phyloP scores from a whole-genome alignment of 1,140 invertebrate genomes.

The Euwallacea similis region DNA sequence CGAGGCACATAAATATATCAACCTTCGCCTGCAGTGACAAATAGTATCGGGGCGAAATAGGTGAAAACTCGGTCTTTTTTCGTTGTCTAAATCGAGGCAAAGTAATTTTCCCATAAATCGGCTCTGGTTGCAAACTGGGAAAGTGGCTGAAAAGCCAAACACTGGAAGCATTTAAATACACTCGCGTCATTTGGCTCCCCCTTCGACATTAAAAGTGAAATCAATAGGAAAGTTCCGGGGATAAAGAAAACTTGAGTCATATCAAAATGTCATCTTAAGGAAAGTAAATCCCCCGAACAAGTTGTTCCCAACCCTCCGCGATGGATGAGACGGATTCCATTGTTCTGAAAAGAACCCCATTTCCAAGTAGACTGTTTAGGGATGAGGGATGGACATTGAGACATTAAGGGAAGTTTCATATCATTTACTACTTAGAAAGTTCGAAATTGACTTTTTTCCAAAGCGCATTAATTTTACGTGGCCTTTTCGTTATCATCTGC shows the following conservation, averaged over 20 bases:
- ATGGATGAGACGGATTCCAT: constrained; percentile 21
- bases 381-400: not conserved
- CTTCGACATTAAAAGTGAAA: constrained; percentile 39
- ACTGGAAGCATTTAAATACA: constrained; percentile 37
- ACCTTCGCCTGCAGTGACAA: constrained; percentile 51
- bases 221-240: constrained; percentile 40
- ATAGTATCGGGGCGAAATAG: constrained; percentile 43
- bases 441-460: not conserved
- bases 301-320: constrained; percentile 19
- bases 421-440: not conserved
- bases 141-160: constrained; percentile 34
- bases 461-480: not conserved
- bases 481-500: not conserved
- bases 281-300: constrained; percentile 46
- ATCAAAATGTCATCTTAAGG: constrained; percentile 49
- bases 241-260: constrained; percentile 42
- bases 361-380: not conserved
- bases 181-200: constrained; percentile 37
- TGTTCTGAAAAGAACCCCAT: constrained; percentile 19
- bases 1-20: constrained; percentile 51
- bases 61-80: constrained; percentile 20
- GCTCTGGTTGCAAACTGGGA: too few species aligned
- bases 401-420: not conserved
- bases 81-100: not conserved
- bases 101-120: too few species aligned